A percentile compares a stretch with the other conserved stretches of the same genome.
phyloP scores from a whole-genome alignment of 1,140 invertebrate species.

The Musca domestica region DNA sequence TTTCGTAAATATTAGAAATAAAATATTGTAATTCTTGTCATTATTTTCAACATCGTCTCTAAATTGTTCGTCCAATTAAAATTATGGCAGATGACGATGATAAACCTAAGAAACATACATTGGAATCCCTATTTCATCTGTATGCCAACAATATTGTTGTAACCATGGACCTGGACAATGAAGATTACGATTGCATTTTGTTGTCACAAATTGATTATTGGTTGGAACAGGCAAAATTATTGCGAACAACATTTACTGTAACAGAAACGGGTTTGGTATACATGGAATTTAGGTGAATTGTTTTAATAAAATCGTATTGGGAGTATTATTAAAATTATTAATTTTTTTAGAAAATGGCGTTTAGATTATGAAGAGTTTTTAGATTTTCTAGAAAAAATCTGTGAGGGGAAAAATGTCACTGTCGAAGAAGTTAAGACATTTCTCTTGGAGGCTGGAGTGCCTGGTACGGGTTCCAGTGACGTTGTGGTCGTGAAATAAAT shows the following conservation, averaged over 20 bases:
- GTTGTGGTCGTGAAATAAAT: conserved; percentile 37
- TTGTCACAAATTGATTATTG: conserved; percentile 45
- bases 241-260: conserved; percentile 38
- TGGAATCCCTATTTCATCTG: conserved; percentile 38
- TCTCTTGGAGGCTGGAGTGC: conserved; percentile 37
- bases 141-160: conserved; percentile 38
- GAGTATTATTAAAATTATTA: neutral
- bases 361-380: conserved; percentile 46
- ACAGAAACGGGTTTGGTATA: conserved; percentile 45
- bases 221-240: conserved; percentile 44
- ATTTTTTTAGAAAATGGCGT: conserved; percentile 43
- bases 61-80: neutral
- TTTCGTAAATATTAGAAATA: too few species aligned
- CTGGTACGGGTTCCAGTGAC: conserved; percentile 34
- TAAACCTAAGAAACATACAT: conserved; percentile 46
- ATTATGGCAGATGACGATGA: conserved; percentile 49
- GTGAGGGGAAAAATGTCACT: conserved; percentile 26
- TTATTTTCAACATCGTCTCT: neutral
- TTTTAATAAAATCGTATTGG: too few species aligned
- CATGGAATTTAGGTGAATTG: conserved; percentile 49
- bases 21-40: neutral
- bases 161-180: conserved; percentile 38
- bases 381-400: conserved; percentile 37
- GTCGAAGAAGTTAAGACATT: conserved; percentile 38
- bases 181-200: conserved; percentile 38